phyloP scores from a whole-genome alignment of 30 jellyfish, hydroid and myxozoan species.

The Hydractinia echinata region DNA sequence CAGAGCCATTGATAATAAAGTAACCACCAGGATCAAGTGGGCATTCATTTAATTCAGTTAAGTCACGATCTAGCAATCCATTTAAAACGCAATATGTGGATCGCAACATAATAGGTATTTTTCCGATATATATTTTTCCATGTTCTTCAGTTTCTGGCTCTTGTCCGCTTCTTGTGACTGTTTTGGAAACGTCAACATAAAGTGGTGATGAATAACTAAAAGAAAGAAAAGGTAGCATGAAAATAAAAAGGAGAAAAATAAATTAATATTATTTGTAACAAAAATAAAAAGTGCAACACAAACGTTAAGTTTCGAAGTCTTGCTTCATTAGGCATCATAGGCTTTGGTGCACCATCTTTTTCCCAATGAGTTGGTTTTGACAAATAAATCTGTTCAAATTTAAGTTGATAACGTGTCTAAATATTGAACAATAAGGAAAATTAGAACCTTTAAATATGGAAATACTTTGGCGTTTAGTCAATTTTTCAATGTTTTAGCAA shows the following conservation, averaged over 20 bases:
- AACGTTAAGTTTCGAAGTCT: constrained; percentile 93
- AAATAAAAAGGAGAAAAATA: background rate
- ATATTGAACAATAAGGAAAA: background rate
- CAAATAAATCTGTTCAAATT: constrained; percentile 94
- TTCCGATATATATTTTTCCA: constrained; percentile 91
- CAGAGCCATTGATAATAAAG: constrained; percentile 98
- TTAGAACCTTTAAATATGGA: background rate
- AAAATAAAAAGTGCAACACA: constrained; percentile 7
- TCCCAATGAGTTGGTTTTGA: constrained; percentile 99
- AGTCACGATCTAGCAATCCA: constrained; percentile 92
- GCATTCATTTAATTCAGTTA: constrained; percentile 95
- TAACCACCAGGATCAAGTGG: constrained; percentile 99
- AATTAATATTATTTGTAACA: background rate
- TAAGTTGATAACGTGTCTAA: constrained; percentile 85
- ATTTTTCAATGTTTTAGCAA: no score
- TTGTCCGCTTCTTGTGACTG: constrained; percentile 71
- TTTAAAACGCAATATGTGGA: constrained; percentile 91
- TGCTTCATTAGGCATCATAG: constrained; percentile 99
- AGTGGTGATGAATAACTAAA: constrained; percentile 95
- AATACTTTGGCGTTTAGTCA: background rate
- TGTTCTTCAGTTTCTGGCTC: constrained; percentile 91
- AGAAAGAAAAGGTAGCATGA: background rate
- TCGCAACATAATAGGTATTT: constrained; percentile 97
- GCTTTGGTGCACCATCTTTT: constrained; percentile 96
- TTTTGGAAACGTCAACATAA: constrained; percentile 90